A percentile compares a stretch with the other conserved stretches of the same genome.
Evolutionary conservation across 2,888 invertebrate genomes (phyloP).

Genomic region (Andrena camellia): DNA sequence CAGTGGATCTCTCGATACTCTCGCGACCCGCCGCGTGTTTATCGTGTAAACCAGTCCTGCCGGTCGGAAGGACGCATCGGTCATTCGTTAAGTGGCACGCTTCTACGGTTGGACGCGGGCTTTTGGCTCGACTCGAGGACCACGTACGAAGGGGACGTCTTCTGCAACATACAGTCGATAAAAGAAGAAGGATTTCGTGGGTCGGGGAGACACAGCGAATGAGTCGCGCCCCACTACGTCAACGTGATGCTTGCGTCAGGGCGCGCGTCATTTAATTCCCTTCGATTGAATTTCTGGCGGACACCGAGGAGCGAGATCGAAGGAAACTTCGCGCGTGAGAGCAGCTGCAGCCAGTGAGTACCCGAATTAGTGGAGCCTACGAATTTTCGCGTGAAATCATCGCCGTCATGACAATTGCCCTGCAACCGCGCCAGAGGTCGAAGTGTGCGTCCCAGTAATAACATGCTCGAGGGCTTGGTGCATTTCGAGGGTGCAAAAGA

Average conservation of each 20-base stretch:
- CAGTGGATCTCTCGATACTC: neutral
- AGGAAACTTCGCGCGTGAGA: neutral
- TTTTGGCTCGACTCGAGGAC: neutral
- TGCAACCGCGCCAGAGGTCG: constrained; percentile 12
- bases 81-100: constrained; percentile 50
- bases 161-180: neutral
- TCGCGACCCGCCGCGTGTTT: constrained; percentile 27
- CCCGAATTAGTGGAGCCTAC: constrained; percentile 32
- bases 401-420: constrained; percentile 42
- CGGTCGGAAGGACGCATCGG: constrained; percentile 33
- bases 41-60: constrained; percentile 32
- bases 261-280: constrained; percentile 13
- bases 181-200: neutral
- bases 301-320: neutral
- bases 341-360: constrained; percentile 2
- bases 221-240: neutral
- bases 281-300: constrained; percentile 2
- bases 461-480: neutral
- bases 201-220: too few relatives aligned
- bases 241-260: constrained; percentile 53
- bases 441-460: constrained; percentile 3
- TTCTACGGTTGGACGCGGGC: constrained; percentile 23
- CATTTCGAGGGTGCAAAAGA: neutral
- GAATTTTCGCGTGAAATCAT: constrained; percentile 19
- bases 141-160: neutral